Evolutionary conservation across 2,888 invertebrate genomes (phyloP), one percentile per base, ranked within the genome.

Genomic region (Ennomos fuscantarius): DNA sequence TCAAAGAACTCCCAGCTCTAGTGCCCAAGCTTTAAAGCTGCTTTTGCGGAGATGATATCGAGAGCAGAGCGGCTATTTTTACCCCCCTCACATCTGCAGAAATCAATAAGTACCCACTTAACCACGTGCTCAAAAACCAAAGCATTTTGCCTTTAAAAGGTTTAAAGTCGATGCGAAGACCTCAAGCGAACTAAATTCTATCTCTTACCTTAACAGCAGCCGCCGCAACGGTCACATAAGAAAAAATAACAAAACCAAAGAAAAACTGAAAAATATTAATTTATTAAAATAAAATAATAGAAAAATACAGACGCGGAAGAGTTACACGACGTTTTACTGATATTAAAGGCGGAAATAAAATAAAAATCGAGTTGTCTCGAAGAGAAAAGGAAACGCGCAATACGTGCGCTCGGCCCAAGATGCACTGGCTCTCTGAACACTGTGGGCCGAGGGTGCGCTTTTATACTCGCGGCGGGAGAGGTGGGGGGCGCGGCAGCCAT

Each of bases 361-460:
- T 65, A 63, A 65, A 59, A 67, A 61, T 75, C 81, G 82, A 76
- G 75, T 78, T 74, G 72, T 73, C 65, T 74, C 67, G 66, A 70
- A 73, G 65, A 69, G 62, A 68, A 76, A 63, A 72, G 65, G 66
- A 77, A 76, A 78, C 66, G 70, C 75, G 73, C 74, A 51, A 62
- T 62, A 86, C 86, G 68, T 79, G 80, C 78, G 69, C 68, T 61
- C 72, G 56, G 60, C 65, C 55, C 82, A 65, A 66, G 59, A 55
- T 63, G 86, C 84, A 90, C 83, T 87, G 91, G 91, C 87, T 77
- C 91, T 90, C 89, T 91, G 86, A 72, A 41, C 70, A 54, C 57
- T 67, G 66, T 62, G 55, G 52, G 71, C 69, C 69, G 71, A 80
- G 86, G 83, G 82, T 65, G 78, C 72, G 79, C 72, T 87, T 92